Percentiles rank a stretch among this genome's conserved stretches.
Evolutionary conservation across 2,888 invertebrate species (phyloP).

Genomic region (Nymphalis polychloros): DNA sequence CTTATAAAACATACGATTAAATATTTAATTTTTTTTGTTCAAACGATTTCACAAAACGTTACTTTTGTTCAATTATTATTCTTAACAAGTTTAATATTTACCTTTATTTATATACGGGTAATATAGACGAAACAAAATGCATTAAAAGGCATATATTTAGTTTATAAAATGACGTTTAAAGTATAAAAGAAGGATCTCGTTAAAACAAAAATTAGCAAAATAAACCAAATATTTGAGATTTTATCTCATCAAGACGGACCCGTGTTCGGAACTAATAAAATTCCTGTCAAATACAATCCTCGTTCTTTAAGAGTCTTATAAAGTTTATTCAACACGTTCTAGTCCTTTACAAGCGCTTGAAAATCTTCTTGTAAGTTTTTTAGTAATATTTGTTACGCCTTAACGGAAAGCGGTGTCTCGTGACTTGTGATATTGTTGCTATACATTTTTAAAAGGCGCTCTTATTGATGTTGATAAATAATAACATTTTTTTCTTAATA

Average conservation of each 20-base stretch:
- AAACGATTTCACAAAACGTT: not conserved
- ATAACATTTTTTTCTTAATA: too few relatives aligned
- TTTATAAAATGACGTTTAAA: too few relatives aligned
- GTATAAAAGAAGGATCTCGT: too few relatives aligned
- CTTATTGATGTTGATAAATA: too few relatives aligned
- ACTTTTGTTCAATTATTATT: too few relatives aligned
- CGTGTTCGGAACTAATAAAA: conserved; percentile 7
- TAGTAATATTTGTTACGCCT: conserved; percentile 19
- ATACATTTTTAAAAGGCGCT: conserved; percentile 22
- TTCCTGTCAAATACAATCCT: conserved; percentile 4
- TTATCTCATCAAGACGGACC: conserved; percentile 8
- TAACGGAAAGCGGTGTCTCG: conserved; percentile 18
- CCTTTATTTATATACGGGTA: too few relatives aligned
- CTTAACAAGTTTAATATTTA: too few relatives aligned
- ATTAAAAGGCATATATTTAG: too few relatives aligned
- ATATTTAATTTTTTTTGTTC: not conserved
- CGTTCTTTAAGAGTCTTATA: not conserved
- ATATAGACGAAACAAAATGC: too few relatives aligned
- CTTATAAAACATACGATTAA: not conserved
- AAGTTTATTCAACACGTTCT: conserved; percentile 3
- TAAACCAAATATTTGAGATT: not conserved
- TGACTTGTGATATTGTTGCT: conserved; percentile 23
- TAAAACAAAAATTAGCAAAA: conserved; percentile 7
- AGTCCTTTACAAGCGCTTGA: not conserved
- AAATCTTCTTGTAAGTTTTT: not conserved